Conservation (phyloP, 2,113 vertebrate species). For the Sander lucioperca region DNA sequence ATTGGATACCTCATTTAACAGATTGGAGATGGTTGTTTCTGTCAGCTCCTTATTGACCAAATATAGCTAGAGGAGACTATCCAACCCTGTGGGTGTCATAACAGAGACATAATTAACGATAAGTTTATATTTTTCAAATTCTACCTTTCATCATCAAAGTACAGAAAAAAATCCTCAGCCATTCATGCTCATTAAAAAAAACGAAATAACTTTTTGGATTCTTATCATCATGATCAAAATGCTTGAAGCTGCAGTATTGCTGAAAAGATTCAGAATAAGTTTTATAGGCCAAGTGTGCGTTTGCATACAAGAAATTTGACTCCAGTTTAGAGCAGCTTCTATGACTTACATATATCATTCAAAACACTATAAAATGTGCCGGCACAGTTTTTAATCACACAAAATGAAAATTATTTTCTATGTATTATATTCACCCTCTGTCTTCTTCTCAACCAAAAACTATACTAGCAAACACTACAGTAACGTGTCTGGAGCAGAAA, state of each 20-base stretch:
- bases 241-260: neutral
- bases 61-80: constrained; percentile 11
- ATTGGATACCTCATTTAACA: constrained; percentile 37
- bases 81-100: neutral
- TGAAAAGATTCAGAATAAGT: no score
- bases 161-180: constrained; percentile 4
- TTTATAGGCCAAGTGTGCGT: no score
- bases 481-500: no score
- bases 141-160: constrained; percentile 8
- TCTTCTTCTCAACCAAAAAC: no score
- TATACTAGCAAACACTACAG: no score
- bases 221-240: neutral
- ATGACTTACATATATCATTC: no score
- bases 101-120: constrained; percentile 14
- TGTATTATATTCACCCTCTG: no score
- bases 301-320: no score
- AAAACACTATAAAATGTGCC: no score
- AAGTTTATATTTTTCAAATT: constrained; percentile 24
- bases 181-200: neutral
- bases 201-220: neutral
- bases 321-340: no score
- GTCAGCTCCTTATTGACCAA: neutral
- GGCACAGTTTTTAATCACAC: neutral
- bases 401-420: neutral
- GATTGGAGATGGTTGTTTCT: neutral